Evolutionary conservation across 2,888 invertebrate genomes (phyloP), one percentile per base, ranked within the genome.

Genomic region (Pelosia muscerda): DNA sequence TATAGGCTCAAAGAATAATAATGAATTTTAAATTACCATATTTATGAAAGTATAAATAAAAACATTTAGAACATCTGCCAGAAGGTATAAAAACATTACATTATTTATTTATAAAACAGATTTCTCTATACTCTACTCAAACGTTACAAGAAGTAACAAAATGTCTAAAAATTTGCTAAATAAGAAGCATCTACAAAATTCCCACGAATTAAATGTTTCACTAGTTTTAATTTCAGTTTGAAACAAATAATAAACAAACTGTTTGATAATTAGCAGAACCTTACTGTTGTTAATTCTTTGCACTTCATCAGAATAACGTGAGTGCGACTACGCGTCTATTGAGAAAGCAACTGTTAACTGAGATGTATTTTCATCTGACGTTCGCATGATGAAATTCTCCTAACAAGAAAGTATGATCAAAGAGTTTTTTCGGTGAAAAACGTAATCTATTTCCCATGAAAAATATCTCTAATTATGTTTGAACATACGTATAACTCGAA

Each of bases 331-430:
- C 19, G 2, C 15, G 49, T 49, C n/a, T 49, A 49, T 49, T 49
- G n/a, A n/a, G 49, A 49, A 49, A 49, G 49, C 49, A 49, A n/a
- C 49, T 49, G 49, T 49, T 49, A 49, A n/a, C 49, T 49, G 49
- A n/a, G 2, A 49, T 49, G 49, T n/a, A 6, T n/a, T 38, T 49
- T 49, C 9, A n/a, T n/a, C n/a, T 19, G n/a, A 49, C n/a, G n/a
- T 19, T 42, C 42, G 8, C n/a, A 42, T 19, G 42, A 49, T 49
- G n/a, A 9, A 2, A n/a, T n/a, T 42, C 42, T 42, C n/a, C n/a
- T 49, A 49, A 49, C 49, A 49, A 49, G 49, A n/a, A 49, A 49
- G 49, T 49, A n/a, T n/a, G 49, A 49, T 49, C 49, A 49, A 49
- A 49, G 49, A n/a, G 49, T 6, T 6, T 49, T 49, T n/a, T 8